Percentiles rank a stretch among this genome's conserved stretches.
Conservation (phyloP, 2,113 vertebrate species). For the Nestor notabilis region DNA sequence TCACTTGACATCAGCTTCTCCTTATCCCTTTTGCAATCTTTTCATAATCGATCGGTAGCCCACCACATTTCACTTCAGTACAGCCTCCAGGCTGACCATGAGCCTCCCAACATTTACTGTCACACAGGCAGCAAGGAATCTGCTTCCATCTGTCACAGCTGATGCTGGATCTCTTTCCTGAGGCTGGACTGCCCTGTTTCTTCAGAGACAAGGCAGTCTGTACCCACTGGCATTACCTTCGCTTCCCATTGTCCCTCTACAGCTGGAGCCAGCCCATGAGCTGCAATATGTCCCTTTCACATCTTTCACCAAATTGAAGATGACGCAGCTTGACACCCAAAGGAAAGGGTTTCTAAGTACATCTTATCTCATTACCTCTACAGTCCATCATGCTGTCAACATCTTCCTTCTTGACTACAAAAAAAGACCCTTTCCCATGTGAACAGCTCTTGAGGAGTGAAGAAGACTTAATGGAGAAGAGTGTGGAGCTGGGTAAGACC, state of each 20-base stretch:
- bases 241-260: fast-evolving
- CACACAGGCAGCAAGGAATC: fast-evolving
- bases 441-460: not conserved
- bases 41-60: not conserved
- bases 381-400: not conserved
- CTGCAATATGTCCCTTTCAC: not conserved
- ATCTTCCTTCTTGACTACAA: not conserved
- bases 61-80: not conserved
- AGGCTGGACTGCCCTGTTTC: not conserved
- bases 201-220: not conserved
- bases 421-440: not conserved
- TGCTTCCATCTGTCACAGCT: not conserved
- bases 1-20: not conserved
- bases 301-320: constrained; percentile 8
- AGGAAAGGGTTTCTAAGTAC: constrained; percentile 9
- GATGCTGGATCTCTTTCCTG: not conserved
- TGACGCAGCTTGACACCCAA: constrained; percentile 2
- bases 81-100: not conserved
- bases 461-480: not conserved
- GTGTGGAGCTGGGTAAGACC: not conserved
- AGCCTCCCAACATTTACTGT: not conserved
- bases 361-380: not conserved
- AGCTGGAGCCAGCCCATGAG: not conserved
- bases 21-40: not conserved
- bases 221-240: not conserved